Evolutionary conservation across 2,113 vertebrate genomes (phyloP).

Genomic region (Vicugna pacos): DNA sequence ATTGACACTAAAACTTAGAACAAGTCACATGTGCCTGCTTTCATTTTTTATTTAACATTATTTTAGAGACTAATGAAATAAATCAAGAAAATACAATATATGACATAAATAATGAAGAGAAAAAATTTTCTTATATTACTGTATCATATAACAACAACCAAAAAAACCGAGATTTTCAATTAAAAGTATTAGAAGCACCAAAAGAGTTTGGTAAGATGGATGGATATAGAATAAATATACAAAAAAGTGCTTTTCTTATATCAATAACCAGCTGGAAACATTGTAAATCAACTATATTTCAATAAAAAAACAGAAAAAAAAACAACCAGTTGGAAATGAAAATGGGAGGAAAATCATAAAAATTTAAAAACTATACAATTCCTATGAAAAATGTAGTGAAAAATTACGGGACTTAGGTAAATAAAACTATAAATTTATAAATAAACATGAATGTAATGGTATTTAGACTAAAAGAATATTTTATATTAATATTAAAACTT

Average conservation of each 20-base stretch:
- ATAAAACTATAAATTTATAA: not conserved
- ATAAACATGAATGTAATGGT: not conserved
- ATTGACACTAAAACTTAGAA: not conserved
- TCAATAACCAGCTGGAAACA: not conserved
- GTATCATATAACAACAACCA: not conserved
- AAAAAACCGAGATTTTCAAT: not conserved
- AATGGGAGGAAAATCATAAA: not conserved
- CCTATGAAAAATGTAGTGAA: not conserved
- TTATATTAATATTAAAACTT: not conserved
- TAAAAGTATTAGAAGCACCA: not conserved
- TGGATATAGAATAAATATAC: not conserved
- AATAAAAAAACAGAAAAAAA: too few species aligned
- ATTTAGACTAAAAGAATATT: not conserved
- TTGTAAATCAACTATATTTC: too few species aligned
- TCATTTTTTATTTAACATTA: conserved; percentile 8
- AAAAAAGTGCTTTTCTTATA: not conserved
- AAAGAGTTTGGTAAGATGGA: not conserved
- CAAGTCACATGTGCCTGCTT: not conserved
- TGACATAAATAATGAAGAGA: not conserved
- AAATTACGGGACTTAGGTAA: not conserved
- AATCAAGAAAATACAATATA: not conserved
- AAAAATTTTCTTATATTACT: not conserved
- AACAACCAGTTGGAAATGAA: not conserved
- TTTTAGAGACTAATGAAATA: conserved; percentile 10
- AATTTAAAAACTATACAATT: not conserved